These are phyloP conservation scores for Agrochola lychnidis DNA, from an alignment of 2,888 invertebrate genomes.

Conservation along the genomic window DNA sequence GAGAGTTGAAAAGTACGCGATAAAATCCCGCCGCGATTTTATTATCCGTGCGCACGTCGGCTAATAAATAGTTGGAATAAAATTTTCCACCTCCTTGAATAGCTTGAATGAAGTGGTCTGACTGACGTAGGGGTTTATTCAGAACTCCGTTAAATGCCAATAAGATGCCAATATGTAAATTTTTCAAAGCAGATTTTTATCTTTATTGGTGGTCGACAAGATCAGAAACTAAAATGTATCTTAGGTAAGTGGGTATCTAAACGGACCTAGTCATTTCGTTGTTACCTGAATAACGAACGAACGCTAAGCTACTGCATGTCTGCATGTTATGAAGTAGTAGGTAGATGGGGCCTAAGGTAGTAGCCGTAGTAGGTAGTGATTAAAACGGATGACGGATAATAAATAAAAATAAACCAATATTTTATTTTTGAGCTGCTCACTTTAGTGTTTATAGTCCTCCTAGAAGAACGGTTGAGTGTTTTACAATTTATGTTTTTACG, in stretches of 20 bases:
- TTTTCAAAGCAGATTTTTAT: no score
- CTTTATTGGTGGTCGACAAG: background rate
- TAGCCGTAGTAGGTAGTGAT: no score
- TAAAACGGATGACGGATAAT: no score
- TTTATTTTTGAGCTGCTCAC: no score
- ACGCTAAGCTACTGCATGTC: background rate
- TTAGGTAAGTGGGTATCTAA: background rate
- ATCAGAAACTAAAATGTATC: background rate
- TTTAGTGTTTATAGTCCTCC: no score
- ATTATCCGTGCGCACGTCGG: no score
- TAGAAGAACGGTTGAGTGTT: no score
- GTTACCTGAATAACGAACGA: background rate
- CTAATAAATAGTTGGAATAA: background rate
- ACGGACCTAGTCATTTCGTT: background rate
- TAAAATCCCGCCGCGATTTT: no score
- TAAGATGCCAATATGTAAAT: background rate
- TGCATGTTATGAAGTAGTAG: background rate
- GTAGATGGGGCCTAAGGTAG: no score
- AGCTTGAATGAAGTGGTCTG: background rate
- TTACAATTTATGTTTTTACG: no score
- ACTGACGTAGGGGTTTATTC: slow-evolving; percentile 13
- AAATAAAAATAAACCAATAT: no score
- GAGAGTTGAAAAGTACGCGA: no score
- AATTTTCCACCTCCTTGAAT: background rate
- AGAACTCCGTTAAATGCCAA: background rate